Evolutionary conservation across 2,797 vertebrate genomes (phyloP), one percentile per base, ranked within the genome.

Genomic region (Pangasius djambal): DNA sequence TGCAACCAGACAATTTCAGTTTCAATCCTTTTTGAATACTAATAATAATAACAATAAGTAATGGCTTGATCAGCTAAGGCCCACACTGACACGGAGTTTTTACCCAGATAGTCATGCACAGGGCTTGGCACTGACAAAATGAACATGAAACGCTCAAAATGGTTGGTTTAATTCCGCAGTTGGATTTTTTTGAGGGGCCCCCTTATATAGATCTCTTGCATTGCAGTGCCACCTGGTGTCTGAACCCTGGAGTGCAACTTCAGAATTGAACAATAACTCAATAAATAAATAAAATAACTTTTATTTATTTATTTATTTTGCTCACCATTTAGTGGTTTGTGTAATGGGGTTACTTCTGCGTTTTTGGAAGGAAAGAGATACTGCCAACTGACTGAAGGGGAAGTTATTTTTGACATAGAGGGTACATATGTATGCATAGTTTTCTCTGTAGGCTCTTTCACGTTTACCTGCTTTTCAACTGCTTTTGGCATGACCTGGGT

Each of bases 221-320:
- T 40, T 22, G 37, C 63, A 86, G 25, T 55, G n/a, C 88, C 83
- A 86, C 50, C 83, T 86, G 37, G 61, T 89, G 88, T 40, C 34
- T 16, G 28, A 59, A 22, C 8, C 10, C 10, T n/a, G 55, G n/a
- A 83, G 10, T 28, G 31, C 55, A 28, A 40, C 10, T 52, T 37
- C 3, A 44, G 20, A 82, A 37, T 12, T 25, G 31, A 37, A 55
- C 10, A 77, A 50, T 8, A 22, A 13, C 48, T 50, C 1, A 77
- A 28, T 13, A 59, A 34, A n/a, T n/a, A n/a, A n/a, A n/a, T n/a
- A n/a, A n/a, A 20, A 59, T 59, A 59, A 1, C 7, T 59, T 7
- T 16, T 55, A 16, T 16, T 55, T 55, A 16, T 4, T 55, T 55
- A 0, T 2, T 55, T 55, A 4, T 59, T 59, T 59, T 59, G 22